phyloP scores from a whole-genome alignment of 1,140 invertebrate species.

The Oreohelix idahoensis region DNA sequence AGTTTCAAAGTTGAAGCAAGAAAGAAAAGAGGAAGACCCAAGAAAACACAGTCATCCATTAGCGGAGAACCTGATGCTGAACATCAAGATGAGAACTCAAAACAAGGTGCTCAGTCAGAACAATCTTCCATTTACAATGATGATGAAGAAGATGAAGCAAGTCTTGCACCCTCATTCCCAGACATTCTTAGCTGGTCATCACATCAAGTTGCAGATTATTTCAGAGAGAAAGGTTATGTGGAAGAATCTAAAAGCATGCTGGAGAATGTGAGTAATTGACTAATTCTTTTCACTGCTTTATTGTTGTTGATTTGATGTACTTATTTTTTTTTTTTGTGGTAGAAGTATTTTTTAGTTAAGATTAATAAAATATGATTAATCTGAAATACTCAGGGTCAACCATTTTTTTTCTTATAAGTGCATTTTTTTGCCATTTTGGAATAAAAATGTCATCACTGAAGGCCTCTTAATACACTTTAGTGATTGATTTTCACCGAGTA shows the following conservation, averaged over 20 bases:
- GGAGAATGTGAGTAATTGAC: constrained; percentile 28
- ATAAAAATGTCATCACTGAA: no score
- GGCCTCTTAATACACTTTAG: no score
- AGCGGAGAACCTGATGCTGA: not conserved
- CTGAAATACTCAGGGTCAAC: no score
- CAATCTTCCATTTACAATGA: constrained; percentile 7
- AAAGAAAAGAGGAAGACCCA: constrained; percentile 36
- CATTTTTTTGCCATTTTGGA: no score
- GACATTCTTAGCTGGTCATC: constrained; percentile 26
- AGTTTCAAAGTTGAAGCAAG: constrained; percentile 26
- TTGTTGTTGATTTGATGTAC: no score
- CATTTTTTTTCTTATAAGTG: no score
- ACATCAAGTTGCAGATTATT: constrained; percentile 35
- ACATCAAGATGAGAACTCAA: constrained; percentile 19
- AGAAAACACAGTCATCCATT: constrained; percentile 4
- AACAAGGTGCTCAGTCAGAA: constrained; percentile 20
- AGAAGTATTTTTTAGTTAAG: no score
- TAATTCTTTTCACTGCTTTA: no score
- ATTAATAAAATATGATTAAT: no score
- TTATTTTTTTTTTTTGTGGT: no score
- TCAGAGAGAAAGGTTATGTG: constrained; percentile 22
- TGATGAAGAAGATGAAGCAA: constrained; percentile 11
- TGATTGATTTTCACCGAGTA: no score
- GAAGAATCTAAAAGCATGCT: constrained; percentile 34
- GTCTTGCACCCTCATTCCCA: not conserved